These are phyloP conservation scores for Chymomyza caudatula DNA, from an alignment of 2,888 invertebrate genomes.

Conservation along the genomic window DNA sequence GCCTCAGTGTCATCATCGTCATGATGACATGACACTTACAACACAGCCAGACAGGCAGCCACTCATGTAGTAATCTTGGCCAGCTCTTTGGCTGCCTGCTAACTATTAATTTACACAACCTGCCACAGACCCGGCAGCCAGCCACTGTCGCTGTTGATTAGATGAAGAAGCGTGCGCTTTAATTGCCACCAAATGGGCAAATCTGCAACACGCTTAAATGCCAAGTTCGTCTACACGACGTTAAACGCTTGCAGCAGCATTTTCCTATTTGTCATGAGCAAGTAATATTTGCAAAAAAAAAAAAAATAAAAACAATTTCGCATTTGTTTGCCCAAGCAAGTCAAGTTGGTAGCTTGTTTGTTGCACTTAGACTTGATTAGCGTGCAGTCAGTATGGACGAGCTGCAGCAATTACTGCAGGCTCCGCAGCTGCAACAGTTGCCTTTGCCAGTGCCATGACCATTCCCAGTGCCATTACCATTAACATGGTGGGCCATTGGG, in stretches of 20 bases:
- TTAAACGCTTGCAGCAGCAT: background rate
- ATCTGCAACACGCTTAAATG: slow-evolving; percentile 66
- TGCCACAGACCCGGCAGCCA: slow-evolving; percentile 39
- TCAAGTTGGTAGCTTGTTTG: slow-evolving; percentile 51
- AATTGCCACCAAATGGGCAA: slow-evolving; percentile 68
- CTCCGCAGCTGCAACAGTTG: slow-evolving; percentile 26
- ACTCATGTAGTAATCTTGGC: slow-evolving; percentile 7
- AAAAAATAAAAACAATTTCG: slow-evolving; percentile 61
- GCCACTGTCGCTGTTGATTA: slow-evolving; percentile 61
- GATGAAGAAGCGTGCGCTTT: slow-evolving; percentile 73
- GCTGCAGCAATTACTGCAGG: slow-evolving; percentile 49
- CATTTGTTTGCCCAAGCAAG: slow-evolving; percentile 65
- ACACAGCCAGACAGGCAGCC: slow-evolving; percentile 26
- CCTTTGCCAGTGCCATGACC: background rate
- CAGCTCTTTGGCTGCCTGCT: slow-evolving; percentile 56
- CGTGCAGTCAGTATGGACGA: slow-evolving; percentile 36
- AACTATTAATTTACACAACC: slow-evolving; percentile 70
- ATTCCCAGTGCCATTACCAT: background rate
- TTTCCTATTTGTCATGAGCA: slow-evolving; percentile 66
- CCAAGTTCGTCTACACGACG: too few species aligned
- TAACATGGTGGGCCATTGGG: slow-evolving; percentile 25
- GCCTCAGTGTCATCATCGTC: slow-evolving; percentile 62
- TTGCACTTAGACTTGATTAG: slow-evolving; percentile 73
- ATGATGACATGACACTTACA: slow-evolving; percentile 73
- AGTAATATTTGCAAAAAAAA: slow-evolving; percentile 55